phyloP scores from a whole-genome alignment of 2,888 invertebrate genomes.

The Rhodophaea formosa region DNA sequence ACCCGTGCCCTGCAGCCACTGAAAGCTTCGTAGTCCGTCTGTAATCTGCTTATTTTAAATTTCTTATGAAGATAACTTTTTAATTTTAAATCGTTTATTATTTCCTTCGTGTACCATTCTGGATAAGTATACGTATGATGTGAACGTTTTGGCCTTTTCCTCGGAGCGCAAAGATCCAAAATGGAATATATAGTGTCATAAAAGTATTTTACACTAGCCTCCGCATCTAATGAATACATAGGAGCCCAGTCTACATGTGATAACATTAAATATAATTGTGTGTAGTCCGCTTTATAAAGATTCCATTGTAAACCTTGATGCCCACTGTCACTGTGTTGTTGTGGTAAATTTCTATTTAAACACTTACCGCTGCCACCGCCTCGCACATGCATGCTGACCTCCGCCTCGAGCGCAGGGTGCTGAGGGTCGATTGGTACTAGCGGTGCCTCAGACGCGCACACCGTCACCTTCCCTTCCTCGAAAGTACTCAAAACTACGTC shows the following conservation, averaged over 20 bases:
- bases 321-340: no score
- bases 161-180: neutral
- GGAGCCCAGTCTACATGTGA: slow-evolving; percentile 14
- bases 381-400: no score
- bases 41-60: slow-evolving; percentile 1
- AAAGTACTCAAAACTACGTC: slow-evolving; percentile 21
- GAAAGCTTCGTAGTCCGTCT: no score
- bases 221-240: neutral
- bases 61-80: slow-evolving; percentile 10
- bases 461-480: slow-evolving; percentile 3
- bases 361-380: no score
- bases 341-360: no score
- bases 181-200: neutral
- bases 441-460: slow-evolving; percentile 7
- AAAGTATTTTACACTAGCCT: slow-evolving; percentile 4
- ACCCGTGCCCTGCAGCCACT: slow-evolving; percentile 15
- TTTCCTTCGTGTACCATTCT: slow-evolving; percentile 11
- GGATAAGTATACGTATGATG: slow-evolving; percentile 4
- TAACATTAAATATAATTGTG: neutral
- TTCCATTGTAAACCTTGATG: slow-evolving; percentile 12
- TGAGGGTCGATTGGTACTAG: slow-evolving; percentile 3
- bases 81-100: slow-evolving; percentile 10
- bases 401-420: no score
- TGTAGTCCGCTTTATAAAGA: slow-evolving; percentile 1
- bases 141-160: neutral